Conservation (phyloP, 2,113 vertebrate species). For the Mustelus asterias region DNA sequence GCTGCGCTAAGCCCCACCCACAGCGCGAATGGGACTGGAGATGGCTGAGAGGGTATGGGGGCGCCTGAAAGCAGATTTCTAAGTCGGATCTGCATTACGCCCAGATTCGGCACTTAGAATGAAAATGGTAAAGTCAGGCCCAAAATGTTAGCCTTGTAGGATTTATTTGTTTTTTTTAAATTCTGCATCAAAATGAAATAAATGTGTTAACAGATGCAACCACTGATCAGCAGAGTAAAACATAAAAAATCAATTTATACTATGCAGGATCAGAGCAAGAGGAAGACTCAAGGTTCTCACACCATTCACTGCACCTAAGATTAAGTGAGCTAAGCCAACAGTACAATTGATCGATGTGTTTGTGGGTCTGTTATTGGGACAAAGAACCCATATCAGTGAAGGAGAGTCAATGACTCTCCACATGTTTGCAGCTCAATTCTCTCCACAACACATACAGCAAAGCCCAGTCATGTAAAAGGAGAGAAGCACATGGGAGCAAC, state of each 20-base stretch:
- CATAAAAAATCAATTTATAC: neutral
- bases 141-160: neutral
- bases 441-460: neutral
- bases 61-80: no score
- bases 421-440: neutral
- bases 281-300: neutral
- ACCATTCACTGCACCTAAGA: neutral
- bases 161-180: no score
- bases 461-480: neutral
- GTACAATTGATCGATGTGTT: neutral
- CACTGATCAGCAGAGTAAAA: neutral
- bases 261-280: neutral
- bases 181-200: neutral
- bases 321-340: neutral
- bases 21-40: no score
- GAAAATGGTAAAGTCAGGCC: no score
- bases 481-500: neutral
- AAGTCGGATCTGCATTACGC: no score
- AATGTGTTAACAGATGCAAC: neutral
- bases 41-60: no score
- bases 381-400: neutral
- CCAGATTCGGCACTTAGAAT: no score
- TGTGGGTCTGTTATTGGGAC: neutral
- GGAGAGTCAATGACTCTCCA: neutral
- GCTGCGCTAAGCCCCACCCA: no score